These are phyloP conservation scores for Sarcophaga variegata DNA, from an alignment of 2,888 invertebrate genomes.

Conservation along the genomic window DNA sequence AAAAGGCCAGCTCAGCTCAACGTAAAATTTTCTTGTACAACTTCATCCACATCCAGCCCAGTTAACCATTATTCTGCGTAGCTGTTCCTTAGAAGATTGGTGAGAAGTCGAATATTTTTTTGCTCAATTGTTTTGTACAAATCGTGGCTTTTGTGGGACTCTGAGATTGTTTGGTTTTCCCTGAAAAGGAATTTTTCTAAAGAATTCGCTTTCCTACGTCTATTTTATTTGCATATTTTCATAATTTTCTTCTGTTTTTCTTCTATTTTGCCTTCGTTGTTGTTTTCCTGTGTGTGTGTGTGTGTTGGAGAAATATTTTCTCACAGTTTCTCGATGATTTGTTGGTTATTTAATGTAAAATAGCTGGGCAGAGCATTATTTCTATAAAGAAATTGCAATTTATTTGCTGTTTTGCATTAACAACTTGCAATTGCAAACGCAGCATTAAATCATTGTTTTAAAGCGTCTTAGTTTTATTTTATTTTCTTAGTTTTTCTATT, in stretches of 20 bases:
- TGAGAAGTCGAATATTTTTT: too few relatives aligned
- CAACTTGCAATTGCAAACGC: not conserved
- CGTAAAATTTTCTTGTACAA: too few relatives aligned
- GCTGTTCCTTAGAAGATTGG: too few relatives aligned
- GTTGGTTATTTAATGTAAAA: slow-evolving; percentile 8
- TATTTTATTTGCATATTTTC: too few relatives aligned
- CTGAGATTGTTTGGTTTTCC: not conserved
- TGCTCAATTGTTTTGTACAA: too few relatives aligned
- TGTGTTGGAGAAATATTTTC: not conserved
- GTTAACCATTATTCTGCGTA: too few relatives aligned
- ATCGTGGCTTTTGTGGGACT: not conserved
- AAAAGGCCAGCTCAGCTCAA: too few relatives aligned
- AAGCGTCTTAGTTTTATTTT: slow-evolving; percentile 16
- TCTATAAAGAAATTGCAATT: slow-evolving; percentile 64
- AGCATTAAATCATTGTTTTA: slow-evolving; percentile 66
- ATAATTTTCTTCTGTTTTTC: not conserved
- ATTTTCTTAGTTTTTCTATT: slow-evolving; percentile 20
- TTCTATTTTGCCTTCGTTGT: not conserved
- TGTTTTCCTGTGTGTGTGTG: too few relatives aligned
- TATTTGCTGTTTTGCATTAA: slow-evolving; percentile 56
- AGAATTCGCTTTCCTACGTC: not conserved
- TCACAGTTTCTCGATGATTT: slow-evolving; percentile 12
- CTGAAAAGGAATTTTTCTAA: not conserved
- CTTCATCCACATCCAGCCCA: too few relatives aligned
- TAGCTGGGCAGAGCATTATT: slow-evolving; percentile 28